A percentile compares a stretch with the other conserved stretches of the same genome.
phyloP scores from a whole-genome alignment of 2,888 invertebrate genomes.

The Lithophane ornitopus region DNA sequence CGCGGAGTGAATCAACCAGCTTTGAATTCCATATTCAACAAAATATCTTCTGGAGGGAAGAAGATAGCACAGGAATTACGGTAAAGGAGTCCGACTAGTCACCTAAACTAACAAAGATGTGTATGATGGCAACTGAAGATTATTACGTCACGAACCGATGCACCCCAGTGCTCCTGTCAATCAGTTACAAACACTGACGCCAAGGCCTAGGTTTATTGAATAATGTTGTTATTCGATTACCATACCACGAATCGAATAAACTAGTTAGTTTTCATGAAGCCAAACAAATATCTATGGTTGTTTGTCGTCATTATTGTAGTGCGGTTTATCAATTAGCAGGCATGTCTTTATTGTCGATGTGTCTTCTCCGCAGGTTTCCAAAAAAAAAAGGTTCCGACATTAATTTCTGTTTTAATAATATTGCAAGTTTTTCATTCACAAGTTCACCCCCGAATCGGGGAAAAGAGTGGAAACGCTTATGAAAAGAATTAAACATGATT shows the following conservation, averaged over 20 bases:
- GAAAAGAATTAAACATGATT: neutral
- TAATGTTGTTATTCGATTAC: conserved; percentile 22
- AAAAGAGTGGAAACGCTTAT: neutral
- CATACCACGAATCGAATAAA: conserved; percentile 9
- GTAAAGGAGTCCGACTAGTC: no score
- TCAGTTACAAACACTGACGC: conserved; percentile 31
- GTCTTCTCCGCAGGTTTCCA: neutral
- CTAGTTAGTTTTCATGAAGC: conserved; percentile 6
- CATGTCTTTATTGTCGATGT: neutral
- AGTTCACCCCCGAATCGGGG: neutral
- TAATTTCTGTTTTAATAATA: neutral
- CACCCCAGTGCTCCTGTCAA: conserved; percentile 23
- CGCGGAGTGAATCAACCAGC: no score
- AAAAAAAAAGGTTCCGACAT: neutral
- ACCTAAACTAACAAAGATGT: neutral
- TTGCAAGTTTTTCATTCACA: no score
- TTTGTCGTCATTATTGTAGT: neutral
- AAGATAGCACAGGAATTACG: no score
- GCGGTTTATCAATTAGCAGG: no score
- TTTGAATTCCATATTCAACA: no score
- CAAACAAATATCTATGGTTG: neutral
- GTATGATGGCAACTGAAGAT: conserved; percentile 17
- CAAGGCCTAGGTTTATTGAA: conserved; percentile 26
- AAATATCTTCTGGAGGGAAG: no score
- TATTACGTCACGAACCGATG: conserved; percentile 34